Percentiles rank a stretch among this genome's conserved stretches.
Conservation (phyloP, 1,140 invertebrate genomes). For the Acromyrmex echinatior region DNA sequence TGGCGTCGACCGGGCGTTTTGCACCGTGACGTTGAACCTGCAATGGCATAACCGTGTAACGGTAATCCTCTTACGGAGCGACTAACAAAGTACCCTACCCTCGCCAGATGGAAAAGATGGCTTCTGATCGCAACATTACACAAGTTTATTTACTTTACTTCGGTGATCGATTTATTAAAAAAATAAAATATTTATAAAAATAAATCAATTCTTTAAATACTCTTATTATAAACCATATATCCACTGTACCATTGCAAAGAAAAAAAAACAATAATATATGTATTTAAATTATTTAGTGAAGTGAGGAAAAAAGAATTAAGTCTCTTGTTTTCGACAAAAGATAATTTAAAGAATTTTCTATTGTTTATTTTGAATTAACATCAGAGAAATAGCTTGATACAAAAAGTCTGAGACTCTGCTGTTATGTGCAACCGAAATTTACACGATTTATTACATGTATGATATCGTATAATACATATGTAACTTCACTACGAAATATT, state of each 20-base stretch:
- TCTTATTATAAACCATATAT: background rate
- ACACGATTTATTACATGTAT: background rate
- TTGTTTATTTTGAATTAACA: background rate
- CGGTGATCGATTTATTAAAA: background rate
- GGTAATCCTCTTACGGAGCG: constrained; percentile 72
- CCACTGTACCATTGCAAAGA: too few species aligned
- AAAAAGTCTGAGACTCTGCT: background rate
- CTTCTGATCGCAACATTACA: background rate
- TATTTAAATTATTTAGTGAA: background rate
- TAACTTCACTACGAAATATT: background rate
- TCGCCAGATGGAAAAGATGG: background rate
- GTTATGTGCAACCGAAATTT: background rate
- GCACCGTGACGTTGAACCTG: constrained; percentile 73
- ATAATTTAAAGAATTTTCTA: background rate
- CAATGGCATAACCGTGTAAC: constrained; percentile 74
- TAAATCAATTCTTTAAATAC: background rate
- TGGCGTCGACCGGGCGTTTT: constrained; percentile 39
- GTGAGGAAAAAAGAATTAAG: too few species aligned
- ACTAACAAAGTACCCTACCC: constrained; percentile 59
- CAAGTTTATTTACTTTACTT: background rate
- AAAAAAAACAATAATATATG: background rate
- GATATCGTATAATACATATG: too few species aligned
- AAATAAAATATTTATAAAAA: background rate
- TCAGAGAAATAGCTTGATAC: background rate
- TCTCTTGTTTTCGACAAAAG: background rate